phyloP scores from a whole-genome alignment of 2,888 invertebrate species.

The Gnatocerus cornutus region DNA sequence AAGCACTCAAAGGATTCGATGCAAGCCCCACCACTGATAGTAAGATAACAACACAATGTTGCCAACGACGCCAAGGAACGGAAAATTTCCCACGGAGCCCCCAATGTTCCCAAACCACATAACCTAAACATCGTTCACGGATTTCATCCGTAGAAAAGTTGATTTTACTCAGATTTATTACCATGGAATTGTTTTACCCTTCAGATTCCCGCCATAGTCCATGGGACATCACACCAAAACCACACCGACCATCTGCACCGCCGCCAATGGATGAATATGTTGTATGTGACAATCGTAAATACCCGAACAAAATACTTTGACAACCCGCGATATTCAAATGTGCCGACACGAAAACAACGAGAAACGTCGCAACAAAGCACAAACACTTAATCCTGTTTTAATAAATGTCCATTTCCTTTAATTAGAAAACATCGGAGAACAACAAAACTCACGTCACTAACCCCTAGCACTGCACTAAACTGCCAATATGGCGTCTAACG shows the following conservation, averaged over 20 bases:
- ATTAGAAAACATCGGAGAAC: slow-evolving; percentile 56
- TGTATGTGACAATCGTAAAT: slow-evolving; percentile 70
- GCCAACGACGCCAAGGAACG: slow-evolving; percentile 58
- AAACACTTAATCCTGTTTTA: slow-evolving; percentile 45
- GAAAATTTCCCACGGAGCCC: slow-evolving; percentile 52
- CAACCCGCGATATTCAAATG: slow-evolving; percentile 70
- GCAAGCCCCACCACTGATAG: slow-evolving; percentile 56
- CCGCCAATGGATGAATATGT: slow-evolving; percentile 68
- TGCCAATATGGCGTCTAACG: slow-evolving; percentile 76
- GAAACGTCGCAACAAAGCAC: slow-evolving; percentile 41
- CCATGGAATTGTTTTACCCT: slow-evolving; percentile 57
- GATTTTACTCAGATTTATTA: slow-evolving; percentile 52
- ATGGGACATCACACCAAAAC: slow-evolving; percentile 65
- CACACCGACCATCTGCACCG: slow-evolving; percentile 70
- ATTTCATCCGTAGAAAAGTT: background rate
- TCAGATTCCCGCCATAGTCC: slow-evolving; percentile 65
- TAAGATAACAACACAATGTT: slow-evolving; percentile 63
- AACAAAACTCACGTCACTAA: slow-evolving; percentile 70
- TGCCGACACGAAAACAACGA: slow-evolving; percentile 55
- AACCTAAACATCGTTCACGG: slow-evolving; percentile 34
- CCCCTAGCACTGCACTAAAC: slow-evolving; percentile 72
- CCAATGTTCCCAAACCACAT: slow-evolving; percentile 27
- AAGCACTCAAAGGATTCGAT: slow-evolving; percentile 41
- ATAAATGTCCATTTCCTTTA: slow-evolving; percentile 52
- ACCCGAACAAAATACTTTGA: slow-evolving; percentile 67